Percentiles rank a stretch among this genome's conserved stretches.
phyloP scores from a whole-genome alignment of 2,797 vertebrate genomes.

The Sebastiscus albofasciatus region DNA sequence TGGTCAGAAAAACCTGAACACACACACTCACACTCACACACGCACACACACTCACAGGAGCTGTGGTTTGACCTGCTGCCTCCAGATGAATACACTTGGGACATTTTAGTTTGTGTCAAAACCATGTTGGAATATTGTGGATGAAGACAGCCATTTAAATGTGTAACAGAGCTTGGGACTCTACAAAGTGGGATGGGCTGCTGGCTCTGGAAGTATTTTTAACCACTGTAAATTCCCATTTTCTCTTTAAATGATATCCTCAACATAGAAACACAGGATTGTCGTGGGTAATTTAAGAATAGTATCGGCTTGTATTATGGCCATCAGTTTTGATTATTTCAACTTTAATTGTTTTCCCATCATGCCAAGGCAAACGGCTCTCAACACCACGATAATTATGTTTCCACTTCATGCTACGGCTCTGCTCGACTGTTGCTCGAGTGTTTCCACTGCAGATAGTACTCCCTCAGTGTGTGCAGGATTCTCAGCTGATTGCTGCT shows the following conservation, averaged over 20 bases:
- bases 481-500: fast-evolving
- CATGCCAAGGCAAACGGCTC: not conserved
- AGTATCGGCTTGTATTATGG: not conserved
- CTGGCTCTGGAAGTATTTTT: slow-evolving; percentile 23
- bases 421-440: no score
- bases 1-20: not conserved
- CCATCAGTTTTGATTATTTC: not conserved
- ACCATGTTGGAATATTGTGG: slow-evolving; percentile 10
- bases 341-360: not conserved
- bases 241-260: slow-evolving; percentile 2
- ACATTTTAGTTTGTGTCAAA: slow-evolving; percentile 26
- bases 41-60: slow-evolving; percentile 1
- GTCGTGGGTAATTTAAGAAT: not conserved
- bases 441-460: not conserved
- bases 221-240: slow-evolving; percentile 2
- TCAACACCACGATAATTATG: not conserved
- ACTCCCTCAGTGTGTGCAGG: not conserved
- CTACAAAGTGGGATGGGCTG: not conserved
- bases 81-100: slow-evolving; percentile 21
- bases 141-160: slow-evolving; percentile 13
- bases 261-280: not conserved
- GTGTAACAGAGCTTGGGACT: not conserved
- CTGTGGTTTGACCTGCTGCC: slow-evolving; percentile 39
- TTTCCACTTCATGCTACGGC: no score
- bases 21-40: not conserved